Base-by-base conservation (phyloP, 1,140 invertebrate genomes). In the Procambarus virginalis region DNA sequence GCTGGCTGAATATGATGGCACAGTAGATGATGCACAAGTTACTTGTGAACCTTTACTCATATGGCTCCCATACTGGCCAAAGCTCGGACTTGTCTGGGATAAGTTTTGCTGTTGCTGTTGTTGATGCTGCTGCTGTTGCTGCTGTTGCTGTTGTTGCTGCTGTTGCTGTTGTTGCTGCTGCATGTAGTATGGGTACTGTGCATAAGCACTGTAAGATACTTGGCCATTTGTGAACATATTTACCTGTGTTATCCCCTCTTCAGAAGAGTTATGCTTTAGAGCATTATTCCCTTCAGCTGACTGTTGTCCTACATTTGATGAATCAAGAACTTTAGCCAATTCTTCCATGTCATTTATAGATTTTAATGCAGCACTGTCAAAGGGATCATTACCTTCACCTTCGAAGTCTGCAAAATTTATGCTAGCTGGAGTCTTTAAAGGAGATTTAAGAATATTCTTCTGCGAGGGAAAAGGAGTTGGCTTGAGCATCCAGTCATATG, bases 331-430 rank as follows among this genome's bases (percentile, higher is more conserved):
- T 55, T 92, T 92, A 68, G 93, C 93, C n/a, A 94, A 90, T 86
- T 94, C 94, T 92, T 94, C 93, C 73, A 94, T 91, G 60, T 94
- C 93, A 92, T 94, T 94, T 45, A 94, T 92, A 6, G 93, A 93
- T 85, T 94, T 93, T 1, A 94, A 90, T 70, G 93, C 93, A 82
- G 93, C 92, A 88, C 93, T 93, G 90, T 94, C 94, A 92, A 94
- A 94, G 9, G 94, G 94, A 76, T 92, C 92, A 93, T 93, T 94
- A 12, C 92, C 93, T 84, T 93, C 93, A 78, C 93, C 92, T 91
- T 94, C 94, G 92, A 94, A 94, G 80, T 94, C 94, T 84, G 92
- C 92, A 80, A 93, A 91, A 81, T 93, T 93, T 20, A 93, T 92
- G 48, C 84, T 76, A 60, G 79, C 58, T 51, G 75, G 84, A 20